Conservation (phyloP, 2,888 invertebrate genomes). For the Cosmopolites sordidus region DNA sequence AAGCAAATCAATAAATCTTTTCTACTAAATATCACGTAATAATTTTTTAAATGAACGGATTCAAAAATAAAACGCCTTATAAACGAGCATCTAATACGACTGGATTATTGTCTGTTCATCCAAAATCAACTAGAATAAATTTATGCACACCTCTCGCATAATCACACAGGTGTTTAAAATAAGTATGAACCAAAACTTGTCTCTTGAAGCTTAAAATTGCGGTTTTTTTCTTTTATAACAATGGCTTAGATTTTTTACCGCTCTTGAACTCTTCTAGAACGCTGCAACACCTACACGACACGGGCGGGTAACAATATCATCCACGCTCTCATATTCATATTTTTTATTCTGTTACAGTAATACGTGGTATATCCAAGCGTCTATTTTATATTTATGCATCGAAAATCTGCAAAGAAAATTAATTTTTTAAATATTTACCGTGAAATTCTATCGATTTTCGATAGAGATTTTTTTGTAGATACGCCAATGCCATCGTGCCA, state of each 20-base stretch:
- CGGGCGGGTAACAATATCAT: conserved; percentile 7
- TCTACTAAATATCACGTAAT: too few species aligned
- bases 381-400: too few species aligned
- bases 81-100: background rate
- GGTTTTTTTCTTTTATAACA: conserved; percentile 15
- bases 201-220: conserved; percentile 16
- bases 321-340: background rate
- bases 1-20: too few species aligned
- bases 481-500: conserved; percentile 13
- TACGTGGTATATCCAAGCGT: too few species aligned
- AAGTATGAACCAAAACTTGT: conserved; percentile 12
- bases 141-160: conserved; percentile 18
- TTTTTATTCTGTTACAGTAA: too few species aligned
- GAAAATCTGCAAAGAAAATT: too few species aligned
- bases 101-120: background rate
- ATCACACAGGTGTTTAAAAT: conserved; percentile 18
- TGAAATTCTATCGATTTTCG: too few species aligned
- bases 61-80: too few species aligned
- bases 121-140: conserved; percentile 4
- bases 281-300: conserved; percentile 14
- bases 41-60: too few species aligned
- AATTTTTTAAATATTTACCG: too few species aligned
- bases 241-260: conserved; percentile 19
- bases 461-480: background rate
- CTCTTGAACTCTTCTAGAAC: conserved; percentile 21